Evolutionary conservation across 2,888 invertebrate genomes (phyloP).

Genomic region (Timema cristinae): DNA sequence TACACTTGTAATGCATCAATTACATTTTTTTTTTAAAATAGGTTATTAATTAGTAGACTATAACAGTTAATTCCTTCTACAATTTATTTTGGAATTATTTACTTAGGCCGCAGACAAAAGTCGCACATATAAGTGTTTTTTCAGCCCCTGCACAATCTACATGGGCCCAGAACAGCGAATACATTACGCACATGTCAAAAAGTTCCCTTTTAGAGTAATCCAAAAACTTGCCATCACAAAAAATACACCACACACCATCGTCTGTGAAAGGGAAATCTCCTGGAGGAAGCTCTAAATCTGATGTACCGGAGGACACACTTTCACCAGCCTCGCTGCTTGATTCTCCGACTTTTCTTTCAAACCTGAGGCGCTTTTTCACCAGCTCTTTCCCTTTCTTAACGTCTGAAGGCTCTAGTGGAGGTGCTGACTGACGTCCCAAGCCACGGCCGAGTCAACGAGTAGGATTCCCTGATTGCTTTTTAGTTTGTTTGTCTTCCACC

Average conservation of each 20-base stretch:
- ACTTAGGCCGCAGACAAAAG: neutral
- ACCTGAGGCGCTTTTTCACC: too few relatives aligned
- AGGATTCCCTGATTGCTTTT: too few relatives aligned
- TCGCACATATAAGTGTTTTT: neutral
- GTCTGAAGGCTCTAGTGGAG: too few relatives aligned
- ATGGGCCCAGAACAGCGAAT: neutral
- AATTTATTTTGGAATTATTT: neutral
- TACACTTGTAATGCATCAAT: slow-evolving; percentile 1
- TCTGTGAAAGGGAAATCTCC: neutral
- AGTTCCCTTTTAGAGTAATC: neutral
- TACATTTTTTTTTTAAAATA: neutral
- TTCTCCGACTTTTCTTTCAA: neutral
- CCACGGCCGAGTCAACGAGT: too few relatives aligned
- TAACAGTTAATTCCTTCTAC: neutral
- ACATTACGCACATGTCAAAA: neutral
- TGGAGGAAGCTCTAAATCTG: slow-evolving; percentile 1
- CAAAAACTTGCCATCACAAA: neutral
- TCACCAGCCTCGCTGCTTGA: neutral
- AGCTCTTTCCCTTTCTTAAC: too few relatives aligned
- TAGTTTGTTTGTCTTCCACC: too few relatives aligned
- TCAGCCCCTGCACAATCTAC: slow-evolving; percentile 1
- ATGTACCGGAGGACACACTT: neutral
- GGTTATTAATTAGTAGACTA: neutral
- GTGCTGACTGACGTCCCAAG: too few relatives aligned
- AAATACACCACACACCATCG: neutral